phyloP scores from a whole-genome alignment of 2,797 vertebrate genomes.

The Syngnathus acus region DNA sequence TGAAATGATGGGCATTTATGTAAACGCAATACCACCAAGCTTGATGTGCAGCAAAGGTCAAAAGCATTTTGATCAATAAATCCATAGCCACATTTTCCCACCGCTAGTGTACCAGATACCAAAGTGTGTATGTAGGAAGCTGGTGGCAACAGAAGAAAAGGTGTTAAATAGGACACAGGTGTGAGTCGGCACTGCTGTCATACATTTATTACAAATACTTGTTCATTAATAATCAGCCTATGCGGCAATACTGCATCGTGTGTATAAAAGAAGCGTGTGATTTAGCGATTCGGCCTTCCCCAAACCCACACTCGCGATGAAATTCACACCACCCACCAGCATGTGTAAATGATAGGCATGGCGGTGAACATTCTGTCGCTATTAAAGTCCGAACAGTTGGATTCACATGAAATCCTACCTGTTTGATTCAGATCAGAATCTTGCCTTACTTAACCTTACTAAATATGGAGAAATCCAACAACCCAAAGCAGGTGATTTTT shows the following conservation, averaged over 20 bases:
- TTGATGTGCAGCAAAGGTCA: constrained; percentile 1
- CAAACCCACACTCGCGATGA: background rate
- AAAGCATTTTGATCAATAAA: constrained; percentile 3
- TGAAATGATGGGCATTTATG: background rate
- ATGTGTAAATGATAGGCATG: constrained; percentile 27
- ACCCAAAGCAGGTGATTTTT: too few species aligned
- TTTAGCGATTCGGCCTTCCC: background rate
- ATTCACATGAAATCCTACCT: constrained; percentile 52
- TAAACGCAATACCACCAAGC: background rate
- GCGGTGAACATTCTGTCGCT: constrained; percentile 27
- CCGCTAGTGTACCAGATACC: background rate
- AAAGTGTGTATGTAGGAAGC: background rate
- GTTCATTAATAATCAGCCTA: constrained; percentile 1
- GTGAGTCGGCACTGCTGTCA: background rate
- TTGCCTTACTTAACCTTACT: too few species aligned
- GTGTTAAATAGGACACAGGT: background rate
- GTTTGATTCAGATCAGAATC: constrained; percentile 38
- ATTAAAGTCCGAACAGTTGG: constrained; percentile 41
- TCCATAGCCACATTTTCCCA: background rate
- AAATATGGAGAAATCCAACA: too few species aligned
- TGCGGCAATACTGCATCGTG: background rate
- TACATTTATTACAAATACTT: constrained; percentile 2
- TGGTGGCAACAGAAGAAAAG: too few species aligned
- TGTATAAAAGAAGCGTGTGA: background rate
- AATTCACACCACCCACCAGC: constrained; percentile 23